Evolutionary conservation across 2,113 vertebrate species (phyloP).

Genomic region (Marcusenius ussheri): DNA sequence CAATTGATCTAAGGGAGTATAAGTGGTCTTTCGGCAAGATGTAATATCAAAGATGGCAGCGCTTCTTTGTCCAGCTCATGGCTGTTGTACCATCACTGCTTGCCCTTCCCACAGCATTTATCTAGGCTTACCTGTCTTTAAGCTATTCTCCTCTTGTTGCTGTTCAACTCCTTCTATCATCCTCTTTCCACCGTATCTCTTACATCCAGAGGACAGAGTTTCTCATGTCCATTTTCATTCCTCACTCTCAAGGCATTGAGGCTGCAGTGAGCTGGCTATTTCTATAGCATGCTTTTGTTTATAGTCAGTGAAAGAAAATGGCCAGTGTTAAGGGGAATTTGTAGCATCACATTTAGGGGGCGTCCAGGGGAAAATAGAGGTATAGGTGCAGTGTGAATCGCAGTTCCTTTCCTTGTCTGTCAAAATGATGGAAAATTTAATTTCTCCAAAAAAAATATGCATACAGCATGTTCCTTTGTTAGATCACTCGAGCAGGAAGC

Average conservation of each 20-base stretch:
- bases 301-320: neutral
- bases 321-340: neutral
- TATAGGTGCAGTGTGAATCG: neutral
- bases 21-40: neutral
- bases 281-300: neutral
- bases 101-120: slow-evolving; percentile 55
- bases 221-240: neutral
- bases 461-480: neutral
- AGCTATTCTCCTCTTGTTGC: slow-evolving; percentile 57
- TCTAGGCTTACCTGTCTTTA: slow-evolving; percentile 55
- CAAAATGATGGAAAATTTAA: neutral
- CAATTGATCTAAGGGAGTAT: neutral
- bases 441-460: neutral
- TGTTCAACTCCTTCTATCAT: slow-evolving; percentile 32
- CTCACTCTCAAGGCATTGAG: neutral
- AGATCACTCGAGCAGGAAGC: neutral
- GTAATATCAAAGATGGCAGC: slow-evolving; percentile 19
- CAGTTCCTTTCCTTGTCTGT: neutral
- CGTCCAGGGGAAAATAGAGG: neutral
- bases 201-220: neutral
- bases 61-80: neutral
- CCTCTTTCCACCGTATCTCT: neutral
- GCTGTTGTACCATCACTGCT: slow-evolving; percentile 31
- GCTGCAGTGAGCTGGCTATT: neutral
- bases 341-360: neutral